Evolutionary conservation across 2,113 vertebrate species (phyloP), one percentile per base, ranked within the genome.

Genomic region (Leuciscus idus): DNA sequence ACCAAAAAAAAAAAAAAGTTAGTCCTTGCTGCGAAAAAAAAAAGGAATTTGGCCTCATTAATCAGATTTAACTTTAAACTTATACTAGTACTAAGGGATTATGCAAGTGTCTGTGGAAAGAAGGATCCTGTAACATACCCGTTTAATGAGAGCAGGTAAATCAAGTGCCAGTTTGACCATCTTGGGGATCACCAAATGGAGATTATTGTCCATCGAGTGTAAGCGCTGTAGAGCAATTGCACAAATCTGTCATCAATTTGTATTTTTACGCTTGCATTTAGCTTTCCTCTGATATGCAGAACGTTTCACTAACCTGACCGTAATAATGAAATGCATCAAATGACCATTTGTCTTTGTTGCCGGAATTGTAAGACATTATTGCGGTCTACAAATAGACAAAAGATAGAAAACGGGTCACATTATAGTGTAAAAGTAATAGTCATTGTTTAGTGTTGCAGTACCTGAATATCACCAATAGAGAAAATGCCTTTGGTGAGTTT

Each of bases 131-230:
- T 50, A 23, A 26, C 61, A 90, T 84, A 95, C 95, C 89, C 87
- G 92, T 19, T 50, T 75, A 23, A 95, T 85, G 0, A 36, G 0
- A 0, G 33, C 0, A 0, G 92, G 93, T 30, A 95, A 89, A 0
- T 12, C 66, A 30, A 92, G 23, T 11, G 94, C 95, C 89, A 95
- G 81, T 0, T 43, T 73, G 0, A 93, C 93, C 2, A 95, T 94
- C 89, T 90, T 94, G 4, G 90, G 7, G 61, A 90, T 90, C 55
- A 91, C 74, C 0, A 0, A 0, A 0, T 9, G 0, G 23, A 85
- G 79, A 39, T 86, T 30, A 1, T 75, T 89, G 1, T 92, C 91
- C 0, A 1, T 0, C 4, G 2, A 0, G 0, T 84, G 59, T 5
- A 85, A 0, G 0, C 0, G 0, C 94, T 93, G 64, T 9, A 55